Base-by-base conservation (phyloP, 2,888 invertebrate species). In the Pyrocoelia pectoralis region DNA sequence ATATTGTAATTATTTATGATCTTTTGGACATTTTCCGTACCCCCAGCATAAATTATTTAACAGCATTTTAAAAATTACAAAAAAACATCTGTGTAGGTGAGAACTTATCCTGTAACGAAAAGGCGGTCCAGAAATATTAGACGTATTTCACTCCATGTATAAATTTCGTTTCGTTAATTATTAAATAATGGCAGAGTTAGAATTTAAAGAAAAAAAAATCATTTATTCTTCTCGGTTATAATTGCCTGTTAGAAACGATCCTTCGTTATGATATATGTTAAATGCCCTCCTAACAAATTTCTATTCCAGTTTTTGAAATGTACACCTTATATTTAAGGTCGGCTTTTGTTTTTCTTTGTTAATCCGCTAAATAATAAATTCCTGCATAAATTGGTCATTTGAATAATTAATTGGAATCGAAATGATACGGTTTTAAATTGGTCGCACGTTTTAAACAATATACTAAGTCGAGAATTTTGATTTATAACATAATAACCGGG, bases 401-500 rank as follows among this genome's bases (percentile, higher is more conserved):
- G 33, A 33, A 33, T 33, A 33, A 33, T 33, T 33, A 33, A 33
- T 33, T 33, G 8, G n/a, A 33, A 33, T 33, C 10, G 33, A n/a
- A 33, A n/a, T 33, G 24, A 24, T 24, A 24, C 8, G 8, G 24
- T 3, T 24, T 24, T 24, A 33, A 33, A 33, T 10, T n/a, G 33
- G 33, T 33, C 33, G 56, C 49, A 17, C 49, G 51, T 18, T 15
- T 13, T 15, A 14, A 14, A 46, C 58, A 52, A 24, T 46, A 52
- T 52, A 6, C 46, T 38, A 19, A 50, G 29, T 48, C 17, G 38
- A 19, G 49, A 67, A 58, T 52, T 69, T 71, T 73, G 73, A 73
- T 73, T 73, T 73, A 73, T 66, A 60, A 62, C 70, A 65, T 70
- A 73, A 73, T 72, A 68, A 73, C 66, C 66, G 49, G 52, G 61